Conservation (phyloP, 2,797 vertebrate species). For the Mormyrops boulengeri region DNA sequence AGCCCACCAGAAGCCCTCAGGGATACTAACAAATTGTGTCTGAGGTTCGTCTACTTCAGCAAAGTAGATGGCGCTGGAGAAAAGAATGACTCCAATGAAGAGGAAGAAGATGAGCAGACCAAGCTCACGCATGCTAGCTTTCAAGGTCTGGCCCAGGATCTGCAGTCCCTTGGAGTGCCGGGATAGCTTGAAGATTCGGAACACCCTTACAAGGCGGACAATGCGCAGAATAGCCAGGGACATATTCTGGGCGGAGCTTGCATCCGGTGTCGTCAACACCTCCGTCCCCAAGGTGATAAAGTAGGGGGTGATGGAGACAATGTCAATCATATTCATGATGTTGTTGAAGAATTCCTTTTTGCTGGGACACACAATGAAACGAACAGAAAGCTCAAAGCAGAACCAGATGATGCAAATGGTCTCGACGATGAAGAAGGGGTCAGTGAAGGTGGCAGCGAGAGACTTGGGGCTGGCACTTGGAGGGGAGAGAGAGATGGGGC, state of each 20-base stretch:
- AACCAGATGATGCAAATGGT: constrained; percentile 96
- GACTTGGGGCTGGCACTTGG: constrained; percentile 43
- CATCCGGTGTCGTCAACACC: constrained; percentile 73
- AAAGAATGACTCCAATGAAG: constrained; percentile 94
- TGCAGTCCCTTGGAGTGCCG: constrained; percentile 89
- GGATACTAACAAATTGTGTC: constrained; percentile 95
- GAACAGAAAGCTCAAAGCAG: constrained; percentile 82
- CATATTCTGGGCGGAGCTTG: constrained; percentile 80
- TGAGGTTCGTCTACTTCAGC: constrained; percentile 94
- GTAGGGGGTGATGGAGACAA: constrained; percentile 94
- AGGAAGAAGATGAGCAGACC: constrained; percentile 95
- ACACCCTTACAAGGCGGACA: constrained; percentile 89
- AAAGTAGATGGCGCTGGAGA: constrained; percentile 97
- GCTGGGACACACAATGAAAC: constrained; percentile 91
- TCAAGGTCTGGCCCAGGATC: constrained; percentile 85
- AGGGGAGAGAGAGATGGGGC: constrained; percentile 47
- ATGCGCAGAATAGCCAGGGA: constrained; percentile 87
- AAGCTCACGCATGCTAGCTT: constrained; percentile 84
- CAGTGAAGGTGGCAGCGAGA: constrained; percentile 66
- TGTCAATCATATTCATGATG: constrained; percentile 97
- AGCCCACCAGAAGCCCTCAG: constrained; percentile 98
- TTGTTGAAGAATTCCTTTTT: constrained; percentile 91
- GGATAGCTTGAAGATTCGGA: constrained; percentile 93
- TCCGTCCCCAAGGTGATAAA: constrained; percentile 91
- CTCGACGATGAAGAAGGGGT: constrained; percentile 95